Percentiles rank a stretch among this genome's conserved stretches.
Conservation (phyloP, 1,140 invertebrate species). For the Diorhabda sublineata region DNA sequence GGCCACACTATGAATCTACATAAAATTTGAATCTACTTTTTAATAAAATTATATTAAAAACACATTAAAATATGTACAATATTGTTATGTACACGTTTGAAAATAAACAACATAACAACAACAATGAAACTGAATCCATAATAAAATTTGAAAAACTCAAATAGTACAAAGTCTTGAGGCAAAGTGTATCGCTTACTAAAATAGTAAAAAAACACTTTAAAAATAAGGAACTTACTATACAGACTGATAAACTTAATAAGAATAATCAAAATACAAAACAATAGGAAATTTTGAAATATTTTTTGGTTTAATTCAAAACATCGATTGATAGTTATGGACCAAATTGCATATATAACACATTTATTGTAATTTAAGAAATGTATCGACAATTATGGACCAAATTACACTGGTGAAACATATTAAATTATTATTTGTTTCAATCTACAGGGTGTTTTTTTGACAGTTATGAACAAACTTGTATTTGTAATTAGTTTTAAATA, state of each 20-base stretch:
- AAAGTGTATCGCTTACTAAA: neutral
- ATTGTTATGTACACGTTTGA: constrained; percentile 14
- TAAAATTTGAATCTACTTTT: constrained; percentile 5
- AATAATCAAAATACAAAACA: constrained; percentile 5
- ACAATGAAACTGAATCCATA: constrained; percentile 14
- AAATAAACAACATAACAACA: constrained; percentile 22
- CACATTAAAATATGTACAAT: constrained; percentile 12
- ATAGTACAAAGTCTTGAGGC: constrained; percentile 19
- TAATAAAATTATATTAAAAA: neutral
- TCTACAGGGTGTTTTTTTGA: too few relatives aligned
- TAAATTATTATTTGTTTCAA: too few relatives aligned
- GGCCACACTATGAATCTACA: neutral
- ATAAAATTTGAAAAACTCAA: constrained; percentile 24
- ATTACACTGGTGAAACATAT: too few relatives aligned
- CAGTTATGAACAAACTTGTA: too few relatives aligned
- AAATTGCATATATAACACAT: too few relatives aligned
- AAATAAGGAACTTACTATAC: constrained; percentile 14
- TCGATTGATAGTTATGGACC: too few relatives aligned
- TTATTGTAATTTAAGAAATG: too few relatives aligned
- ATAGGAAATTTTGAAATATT: neutral
- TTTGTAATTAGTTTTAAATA: too few relatives aligned
- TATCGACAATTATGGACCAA: too few relatives aligned
- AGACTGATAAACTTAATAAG: neutral
- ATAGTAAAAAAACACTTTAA: neutral
- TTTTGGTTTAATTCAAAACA: too few relatives aligned